Base-by-base conservation (phyloP, 1,140 invertebrate genomes). In the Zophobas atratus region DNA sequence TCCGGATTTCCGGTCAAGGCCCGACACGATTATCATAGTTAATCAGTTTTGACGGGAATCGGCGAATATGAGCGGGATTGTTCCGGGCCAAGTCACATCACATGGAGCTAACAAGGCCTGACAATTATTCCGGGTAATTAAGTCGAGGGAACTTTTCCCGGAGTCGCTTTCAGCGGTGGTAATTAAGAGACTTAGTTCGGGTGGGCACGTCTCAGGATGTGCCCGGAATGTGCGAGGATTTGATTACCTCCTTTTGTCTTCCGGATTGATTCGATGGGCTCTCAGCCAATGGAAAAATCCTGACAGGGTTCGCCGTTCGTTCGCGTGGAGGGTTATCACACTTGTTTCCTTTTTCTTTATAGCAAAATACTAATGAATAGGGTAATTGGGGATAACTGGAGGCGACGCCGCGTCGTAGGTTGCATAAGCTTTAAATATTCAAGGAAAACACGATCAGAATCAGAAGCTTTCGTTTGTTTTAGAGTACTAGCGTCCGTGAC, bases 91-190 rank as follows among this genome's bases (percentile, higher is more conserved):
- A 41, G 4, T 73, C 51, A 43, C 55, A 75, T 75, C 72, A 75
- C 83, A 82, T 81, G 75, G 76, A 82, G 75, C 82, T 85, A 86
- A 86, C 85, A 85, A 86, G 84, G 84, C 83, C 78, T 84, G 85
- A 84, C 85, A 85, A 86, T 86, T 85, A 86, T 86, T 86, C 85
- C 84, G 84, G 85, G 84, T 86, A 86, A 86, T 86, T 86, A 86
- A 85, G 81, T 83, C 81, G 76, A 79, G 79, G 82, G 79, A 85
- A 84, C 84, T 85, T 85, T 85, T 82, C 78, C 77, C 78, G 82
- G 79, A 81, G 77, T 81, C 82, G 82, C 82, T 84, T 84, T 84
- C 84, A 82, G 79, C 78, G 80, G 75, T 78, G 81, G 84, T 84
- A 84, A 84, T 84, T 85, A 85, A 84, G 82, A 84, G 82, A 84